Evolutionary conservation across 2,797 vertebrate genomes (phyloP), one percentile per base, ranked within the genome.

Genomic region (Ptychadena robeensis): DNA sequence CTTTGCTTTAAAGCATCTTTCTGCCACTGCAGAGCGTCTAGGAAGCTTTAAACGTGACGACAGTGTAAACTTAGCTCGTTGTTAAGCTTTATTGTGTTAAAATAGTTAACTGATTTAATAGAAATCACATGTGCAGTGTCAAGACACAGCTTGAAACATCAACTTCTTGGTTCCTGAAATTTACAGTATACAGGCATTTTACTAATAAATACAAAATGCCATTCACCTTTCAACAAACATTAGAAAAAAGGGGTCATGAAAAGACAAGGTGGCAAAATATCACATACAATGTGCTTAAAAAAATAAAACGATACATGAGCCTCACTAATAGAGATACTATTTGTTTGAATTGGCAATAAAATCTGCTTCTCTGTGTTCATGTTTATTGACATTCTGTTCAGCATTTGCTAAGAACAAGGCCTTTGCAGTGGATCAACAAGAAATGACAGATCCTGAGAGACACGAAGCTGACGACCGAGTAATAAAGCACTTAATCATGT

Each of bases 341-440:
- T 86, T 88, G 83, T 89, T 88, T 88, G 37, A 37, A 31, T 89
- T 88, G 86, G 88, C 85, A 80, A 27, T 37, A 40, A 79, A 82
- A 79, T 2, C 0, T 31, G 69, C 87, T 75, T 83, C 85, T 66
- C 86, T 69, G 83, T 73, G 35, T 4, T 86, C 82, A 61, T 81
- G 85, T 89, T 89, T 88, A 86, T 82, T 88, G 88, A 89, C 86
- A 77, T 25, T 86, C 79, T 88, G 87, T 88, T 85, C 89, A 86
- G 87, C 70, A 85, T 88, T 88, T 88, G 88, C 86, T 3, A 6
- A 80, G 64, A 69, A 80, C 44, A 0, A 10, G 85, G 80, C 61
- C 87, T 82, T 85, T 38, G 4, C 77, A 34, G 78, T 84, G 69
- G 82, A 86, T 86, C 87, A 85, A 35, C 72, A 61, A 69, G 86